Evolutionary conservation across 2,888 invertebrate genomes (phyloP).

Genomic region (Yponomeuta plumbellus): DNA sequence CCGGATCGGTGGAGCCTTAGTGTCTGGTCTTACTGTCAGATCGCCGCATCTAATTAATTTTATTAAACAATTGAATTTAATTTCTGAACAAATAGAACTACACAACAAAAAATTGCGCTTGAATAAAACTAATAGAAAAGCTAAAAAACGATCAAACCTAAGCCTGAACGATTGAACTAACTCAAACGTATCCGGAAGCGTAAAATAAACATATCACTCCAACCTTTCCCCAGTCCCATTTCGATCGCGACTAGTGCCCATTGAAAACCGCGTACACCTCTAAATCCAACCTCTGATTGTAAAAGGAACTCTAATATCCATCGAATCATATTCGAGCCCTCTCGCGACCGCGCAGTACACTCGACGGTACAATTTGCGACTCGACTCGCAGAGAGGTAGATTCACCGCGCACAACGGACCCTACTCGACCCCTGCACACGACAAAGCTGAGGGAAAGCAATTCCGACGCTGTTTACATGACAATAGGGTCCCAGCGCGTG

Average conservation of each 20-base stretch:
- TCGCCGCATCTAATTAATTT: no score
- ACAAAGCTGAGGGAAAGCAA: slow-evolving; percentile 24
- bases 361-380: background rate
- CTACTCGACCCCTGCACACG: background rate
- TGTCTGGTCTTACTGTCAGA: no score
- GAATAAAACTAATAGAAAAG: no score
- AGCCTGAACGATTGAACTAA: no score
- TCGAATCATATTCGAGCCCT: background rate
- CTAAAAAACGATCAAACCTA: no score
- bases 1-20: no score
- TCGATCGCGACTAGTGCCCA: background rate
- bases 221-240: background rate
- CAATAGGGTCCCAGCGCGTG: slow-evolving; percentile 26
- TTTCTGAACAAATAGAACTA: no score
- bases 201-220: no score
- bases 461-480: slow-evolving; percentile 35
- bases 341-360: background rate
- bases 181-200: no score
- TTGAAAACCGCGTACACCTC: background rate
- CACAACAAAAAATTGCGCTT: no score
- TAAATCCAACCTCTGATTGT: background rate
- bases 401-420: background rate
- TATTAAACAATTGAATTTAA: no score
- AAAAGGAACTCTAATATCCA: background rate
- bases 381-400: background rate